These are phyloP conservation scores for Torymus tubicola DNA, from an alignment of 2,888 invertebrate species.

Conservation along the genomic window DNA sequence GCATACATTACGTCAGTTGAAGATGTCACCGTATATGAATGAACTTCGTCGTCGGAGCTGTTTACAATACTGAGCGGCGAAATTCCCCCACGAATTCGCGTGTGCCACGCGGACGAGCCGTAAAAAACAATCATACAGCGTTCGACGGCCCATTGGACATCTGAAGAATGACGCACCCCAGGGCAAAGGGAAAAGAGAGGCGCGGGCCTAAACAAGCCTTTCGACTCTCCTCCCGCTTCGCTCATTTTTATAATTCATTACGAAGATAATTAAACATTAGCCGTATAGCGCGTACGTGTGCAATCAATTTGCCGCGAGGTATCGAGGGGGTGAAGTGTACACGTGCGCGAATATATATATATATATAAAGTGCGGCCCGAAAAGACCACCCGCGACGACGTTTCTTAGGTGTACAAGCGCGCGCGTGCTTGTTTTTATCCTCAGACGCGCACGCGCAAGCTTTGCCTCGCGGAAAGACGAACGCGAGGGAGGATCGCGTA, in stretches of 20 bases:
- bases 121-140: slow-evolving; percentile 31
- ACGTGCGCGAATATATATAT: background rate
- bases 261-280: slow-evolving; percentile 43
- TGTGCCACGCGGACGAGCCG: background rate
- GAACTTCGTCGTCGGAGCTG: too few relatives aligned
- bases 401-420: too few relatives aligned
- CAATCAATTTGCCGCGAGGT: slow-evolving; percentile 30
- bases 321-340: background rate
- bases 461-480: too few relatives aligned
- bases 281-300: background rate
- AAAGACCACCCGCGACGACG: slow-evolving; percentile 8
- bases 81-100: too few relatives aligned
- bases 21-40: too few relatives aligned
- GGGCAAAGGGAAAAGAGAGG: background rate
- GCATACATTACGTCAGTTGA: too few relatives aligned
- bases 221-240: background rate
- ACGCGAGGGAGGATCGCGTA: too few relatives aligned
- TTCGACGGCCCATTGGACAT: slow-evolving; percentile 13
- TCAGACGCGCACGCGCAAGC: background rate
- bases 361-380: background rate
- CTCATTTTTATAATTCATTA: slow-evolving; percentile 36
- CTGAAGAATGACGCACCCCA: slow-evolving; percentile 12
- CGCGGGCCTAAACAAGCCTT: slow-evolving; percentile 19
- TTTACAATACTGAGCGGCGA: too few relatives aligned
- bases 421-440: background rate